Evolutionary conservation across 2,113 vertebrate species (phyloP), one percentile per base, ranked within the genome.

Genomic region (Catharus fuscescens): DNA sequence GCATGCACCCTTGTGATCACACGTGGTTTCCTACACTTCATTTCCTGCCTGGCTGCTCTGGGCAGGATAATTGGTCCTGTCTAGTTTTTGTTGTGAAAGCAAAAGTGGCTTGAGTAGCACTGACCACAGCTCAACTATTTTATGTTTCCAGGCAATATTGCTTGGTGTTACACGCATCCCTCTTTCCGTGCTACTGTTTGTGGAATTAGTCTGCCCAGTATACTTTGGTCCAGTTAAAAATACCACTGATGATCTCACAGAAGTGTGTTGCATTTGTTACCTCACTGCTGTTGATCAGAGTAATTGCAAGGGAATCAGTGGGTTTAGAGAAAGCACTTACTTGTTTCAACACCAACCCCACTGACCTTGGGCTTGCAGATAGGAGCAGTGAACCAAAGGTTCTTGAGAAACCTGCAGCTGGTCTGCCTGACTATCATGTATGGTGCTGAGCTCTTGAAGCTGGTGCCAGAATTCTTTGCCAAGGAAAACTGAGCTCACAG

Each of bases 161-260:
- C 54, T 73, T 2, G 0, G 18, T 61, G 45, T 88, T 48, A 54
- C 16, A 72, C 8, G 0, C 26, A 3, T 73, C 18, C 13, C 36
- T 60, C 34, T 56, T 36, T 53, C 9, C 6, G 25, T 18, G 32
- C 45, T 74, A 6, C 10, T 61, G 2, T 52, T 50, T 36, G 15
- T 60, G 66, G 18, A 72, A 28, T 69, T 25, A 52, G 73, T 25
- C 29, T 71, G 34, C 50, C 34, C 2, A 3, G 52, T 28, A 13
- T 14, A 2, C n/a, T 93, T 56, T 36, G 17, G 14, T 54, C 28
- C 3, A 1, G 2, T 28, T 40, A 48, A 71, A 79, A 71, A 16
- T 23, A 76, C 2, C 0, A 0, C 31, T 25, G 8, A 12, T 60
- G 14, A 42, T 31, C 6, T 60, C 0, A 0, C 26, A 64, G 53